Percentiles rank a stretch among this genome's conserved stretches.
These are phyloP conservation scores for Miichthys miiuy DNA, from an alignment of 2,797 vertebrate genomes.

Conservation along the genomic window DNA sequence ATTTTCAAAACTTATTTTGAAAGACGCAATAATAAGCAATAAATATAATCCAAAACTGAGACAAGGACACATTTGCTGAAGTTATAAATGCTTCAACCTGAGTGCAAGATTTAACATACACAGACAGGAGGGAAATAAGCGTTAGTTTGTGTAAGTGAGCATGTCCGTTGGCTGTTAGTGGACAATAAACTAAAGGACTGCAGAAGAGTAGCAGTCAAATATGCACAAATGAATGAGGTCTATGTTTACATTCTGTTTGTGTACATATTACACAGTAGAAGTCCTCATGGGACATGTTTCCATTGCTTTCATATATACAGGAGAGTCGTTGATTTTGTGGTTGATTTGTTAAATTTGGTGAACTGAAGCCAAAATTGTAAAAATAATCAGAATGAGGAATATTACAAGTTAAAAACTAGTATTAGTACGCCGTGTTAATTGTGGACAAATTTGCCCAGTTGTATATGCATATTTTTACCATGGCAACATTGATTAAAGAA, in stretches of 20 bases:
- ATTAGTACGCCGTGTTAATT: not conserved
- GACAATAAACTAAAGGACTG: not conserved
- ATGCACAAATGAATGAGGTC: not conserved
- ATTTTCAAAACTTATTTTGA: slow-evolving; percentile 2
- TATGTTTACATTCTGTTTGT: not conserved
- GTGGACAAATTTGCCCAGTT: not conserved
- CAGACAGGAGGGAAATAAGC: not conserved
- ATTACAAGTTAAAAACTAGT: not conserved
- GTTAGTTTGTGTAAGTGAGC: not conserved
- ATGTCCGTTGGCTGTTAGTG: not conserved
- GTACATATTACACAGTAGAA: not conserved
- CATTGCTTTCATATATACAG: not conserved
- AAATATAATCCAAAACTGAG: not conserved
- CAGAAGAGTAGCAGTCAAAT: too few species aligned
- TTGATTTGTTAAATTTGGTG: not conserved
- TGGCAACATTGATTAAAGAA: not conserved
- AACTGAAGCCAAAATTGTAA: not conserved
- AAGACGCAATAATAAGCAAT: not conserved
- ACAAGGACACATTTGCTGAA: not conserved
- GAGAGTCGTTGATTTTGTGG: too few species aligned
- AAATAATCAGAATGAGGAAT: not conserved
- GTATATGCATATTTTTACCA: not conserved
- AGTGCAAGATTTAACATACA: not conserved
- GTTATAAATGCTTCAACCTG: not conserved
- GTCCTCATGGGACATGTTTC: not conserved